Evolutionary conservation across 2,113 vertebrate genomes (phyloP).

Genomic region (Apteryx owenii): DNA sequence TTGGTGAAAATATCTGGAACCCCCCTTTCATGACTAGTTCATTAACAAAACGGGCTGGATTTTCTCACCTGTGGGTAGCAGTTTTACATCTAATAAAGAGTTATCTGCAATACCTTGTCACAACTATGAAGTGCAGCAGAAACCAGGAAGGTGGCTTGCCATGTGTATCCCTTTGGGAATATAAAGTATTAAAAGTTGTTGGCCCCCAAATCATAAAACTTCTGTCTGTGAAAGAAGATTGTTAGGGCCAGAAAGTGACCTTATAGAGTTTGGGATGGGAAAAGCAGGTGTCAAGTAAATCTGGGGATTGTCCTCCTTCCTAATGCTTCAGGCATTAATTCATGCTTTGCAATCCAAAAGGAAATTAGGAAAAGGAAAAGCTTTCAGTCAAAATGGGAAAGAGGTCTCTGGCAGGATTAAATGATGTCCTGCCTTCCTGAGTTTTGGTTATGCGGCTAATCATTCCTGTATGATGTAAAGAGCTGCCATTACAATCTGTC

Average conservation of each 20-base stretch:
- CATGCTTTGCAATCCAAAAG: background rate
- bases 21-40: rapidly evolving
- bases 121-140: background rate
- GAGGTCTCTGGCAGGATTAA: background rate
- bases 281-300: background rate
- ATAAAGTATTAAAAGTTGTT: conserved; percentile 38
- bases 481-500: background rate
- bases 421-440: background rate
- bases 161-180: background rate
- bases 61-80: background rate
- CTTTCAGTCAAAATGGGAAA: background rate
- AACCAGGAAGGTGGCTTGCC: conserved; percentile 4
- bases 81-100: background rate
- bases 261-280: background rate
- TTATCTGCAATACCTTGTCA: conserved; percentile 15
- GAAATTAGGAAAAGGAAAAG: background rate
- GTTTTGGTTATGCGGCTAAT: conserved; percentile 10
- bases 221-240: background rate
- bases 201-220: conserved; percentile 8
- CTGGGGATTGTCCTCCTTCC: background rate
- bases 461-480: background rate
- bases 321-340: background rate
- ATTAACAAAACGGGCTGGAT: background rate
- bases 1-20: background rate
- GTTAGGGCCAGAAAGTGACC: background rate